Percentiles rank a stretch among this genome's conserved stretches.
Evolutionary conservation across 2,888 invertebrate genomes (phyloP).

Genomic region (Heliconius erato): DNA sequence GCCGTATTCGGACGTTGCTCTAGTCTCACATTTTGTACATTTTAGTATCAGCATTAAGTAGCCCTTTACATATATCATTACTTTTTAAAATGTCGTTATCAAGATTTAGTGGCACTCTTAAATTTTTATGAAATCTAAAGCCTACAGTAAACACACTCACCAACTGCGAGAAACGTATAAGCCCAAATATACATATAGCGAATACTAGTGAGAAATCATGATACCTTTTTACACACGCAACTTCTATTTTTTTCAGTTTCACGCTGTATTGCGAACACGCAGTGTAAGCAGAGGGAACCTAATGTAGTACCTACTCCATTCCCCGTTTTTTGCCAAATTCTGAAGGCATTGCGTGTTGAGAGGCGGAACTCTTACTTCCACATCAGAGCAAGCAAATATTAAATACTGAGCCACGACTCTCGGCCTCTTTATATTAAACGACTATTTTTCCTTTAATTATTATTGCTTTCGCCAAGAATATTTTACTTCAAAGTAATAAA

Average conservation of each 20-base stretch:
- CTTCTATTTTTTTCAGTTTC: no score
- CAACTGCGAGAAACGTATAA: not conserved
- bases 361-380: no score
- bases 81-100: constrained; percentile 32
- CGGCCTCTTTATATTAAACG: no score
- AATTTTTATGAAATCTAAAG: not conserved
- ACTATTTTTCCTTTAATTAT: not conserved
- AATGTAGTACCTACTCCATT: no score
- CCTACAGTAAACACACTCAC: not conserved
- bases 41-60: constrained; percentile 38
- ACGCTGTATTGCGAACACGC: no score
- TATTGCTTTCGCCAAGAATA: not conserved
- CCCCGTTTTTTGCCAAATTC: no score
- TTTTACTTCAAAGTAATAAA: constrained; percentile 18
- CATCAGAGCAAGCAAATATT: no score
- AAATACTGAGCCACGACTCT: no score
- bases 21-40: constrained; percentile 45
- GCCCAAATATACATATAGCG: not conserved
- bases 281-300: no score
- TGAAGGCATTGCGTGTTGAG: no score
- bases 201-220: no score
- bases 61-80: constrained; percentile 46
- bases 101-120: not conserved
- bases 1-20: constrained; percentile 54
- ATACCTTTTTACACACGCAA: no score